Conservation (phyloP, 2,113 vertebrate species). For the Ifrita kowaldi region DNA sequence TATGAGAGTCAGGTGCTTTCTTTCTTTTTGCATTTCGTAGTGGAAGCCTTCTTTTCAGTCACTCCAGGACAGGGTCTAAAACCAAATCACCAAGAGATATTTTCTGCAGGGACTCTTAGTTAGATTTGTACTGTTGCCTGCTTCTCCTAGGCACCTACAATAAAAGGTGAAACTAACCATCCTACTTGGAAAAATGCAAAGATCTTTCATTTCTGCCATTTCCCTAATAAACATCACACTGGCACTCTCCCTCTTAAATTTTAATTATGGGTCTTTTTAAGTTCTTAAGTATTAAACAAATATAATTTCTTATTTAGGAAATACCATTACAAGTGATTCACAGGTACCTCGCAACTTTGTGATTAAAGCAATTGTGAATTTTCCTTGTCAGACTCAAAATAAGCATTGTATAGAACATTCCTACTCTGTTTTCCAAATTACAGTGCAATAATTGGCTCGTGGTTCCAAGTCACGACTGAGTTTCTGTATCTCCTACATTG, state of each 20-base stretch:
- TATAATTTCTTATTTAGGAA: background rate
- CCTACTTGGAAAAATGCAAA: background rate
- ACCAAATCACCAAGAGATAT: background rate
- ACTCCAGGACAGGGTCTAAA: background rate
- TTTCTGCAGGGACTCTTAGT: background rate
- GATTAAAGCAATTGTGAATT: conserved; percentile 10
- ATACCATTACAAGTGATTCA: background rate
- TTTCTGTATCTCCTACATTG: conserved; percentile 34
- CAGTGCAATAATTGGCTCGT: conserved; percentile 3
- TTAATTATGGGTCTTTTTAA: background rate
- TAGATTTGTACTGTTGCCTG: background rate
- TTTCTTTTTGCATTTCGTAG: background rate
- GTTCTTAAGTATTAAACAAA: background rate
- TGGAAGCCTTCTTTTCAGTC: background rate
- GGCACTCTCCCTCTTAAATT: background rate
- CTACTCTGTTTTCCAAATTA: conserved; percentile 34
- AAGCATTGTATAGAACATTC: background rate
- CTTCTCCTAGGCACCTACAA: background rate
- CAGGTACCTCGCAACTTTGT: background rate
- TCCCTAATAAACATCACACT: background rate
- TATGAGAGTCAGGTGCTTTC: background rate
- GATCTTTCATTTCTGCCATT: background rate
- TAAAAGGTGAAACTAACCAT: background rate
- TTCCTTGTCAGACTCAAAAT: conserved; percentile 21
- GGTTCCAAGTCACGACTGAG: conserved; percentile 48